phyloP scores from a whole-genome alignment of 2,113 vertebrate species.

The Coptodon rendalli region DNA sequence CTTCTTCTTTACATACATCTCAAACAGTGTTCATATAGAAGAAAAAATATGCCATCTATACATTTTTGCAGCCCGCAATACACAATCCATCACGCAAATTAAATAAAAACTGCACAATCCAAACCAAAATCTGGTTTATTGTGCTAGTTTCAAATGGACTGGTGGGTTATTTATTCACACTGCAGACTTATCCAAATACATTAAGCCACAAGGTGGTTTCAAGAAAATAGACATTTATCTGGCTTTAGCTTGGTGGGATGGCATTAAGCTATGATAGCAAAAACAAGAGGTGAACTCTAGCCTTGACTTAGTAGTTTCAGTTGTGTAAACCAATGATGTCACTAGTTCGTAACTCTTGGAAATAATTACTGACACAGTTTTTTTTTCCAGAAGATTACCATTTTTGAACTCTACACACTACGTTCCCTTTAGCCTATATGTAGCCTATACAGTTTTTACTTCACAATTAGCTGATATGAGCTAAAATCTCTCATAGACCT shows the following conservation, averaged over 20 bases:
- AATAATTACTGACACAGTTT: neutral
- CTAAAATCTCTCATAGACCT: neutral
- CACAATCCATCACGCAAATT: neutral
- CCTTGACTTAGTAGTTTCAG: neutral
- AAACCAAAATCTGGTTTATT: neutral
- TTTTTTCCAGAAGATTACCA: neutral
- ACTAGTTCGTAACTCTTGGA: neutral
- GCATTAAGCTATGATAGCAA: neutral
- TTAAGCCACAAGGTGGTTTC: neutral
- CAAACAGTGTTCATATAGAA: neutral
- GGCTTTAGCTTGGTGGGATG: neutral
- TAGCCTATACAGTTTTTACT: neutral
- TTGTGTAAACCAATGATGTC: neutral
- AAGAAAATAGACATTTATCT: neutral
- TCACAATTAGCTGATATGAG: neutral
- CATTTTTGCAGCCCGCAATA: neutral
- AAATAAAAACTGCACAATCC: neutral
- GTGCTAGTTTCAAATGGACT: neutral
- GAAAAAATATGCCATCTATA: neutral
- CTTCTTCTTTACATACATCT: neutral
- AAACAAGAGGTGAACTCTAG: neutral
- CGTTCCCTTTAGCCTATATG: neutral
- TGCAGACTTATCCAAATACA: neutral
- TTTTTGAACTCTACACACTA: neutral
- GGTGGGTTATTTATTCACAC: neutral